A percentile compares a stretch with the other conserved stretches of the same genome.
Evolutionary conservation across 2,797 vertebrate genomes (phyloP).

Genomic region (Pangasius krempfi): DNA sequence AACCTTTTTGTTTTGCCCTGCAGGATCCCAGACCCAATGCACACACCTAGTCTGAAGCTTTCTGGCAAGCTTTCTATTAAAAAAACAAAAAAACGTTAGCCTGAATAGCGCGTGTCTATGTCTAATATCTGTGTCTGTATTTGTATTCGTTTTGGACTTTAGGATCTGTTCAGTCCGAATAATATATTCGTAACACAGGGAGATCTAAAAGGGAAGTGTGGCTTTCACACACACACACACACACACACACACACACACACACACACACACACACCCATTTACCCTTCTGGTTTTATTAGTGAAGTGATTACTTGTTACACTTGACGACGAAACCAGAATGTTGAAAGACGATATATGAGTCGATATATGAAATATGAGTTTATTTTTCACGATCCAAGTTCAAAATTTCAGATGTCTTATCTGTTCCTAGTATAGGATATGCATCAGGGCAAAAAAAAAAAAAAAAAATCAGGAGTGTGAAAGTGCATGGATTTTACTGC

Average conservation of each 20-base stretch:
- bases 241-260: too few relatives aligned
- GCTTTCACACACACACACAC: too few relatives aligned
- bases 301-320: background rate
- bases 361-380: background rate
- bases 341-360: background rate
- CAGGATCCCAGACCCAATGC: background rate
- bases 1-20: constrained; percentile 14
- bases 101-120: background rate
- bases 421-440: background rate
- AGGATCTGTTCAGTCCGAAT: background rate
- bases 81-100: background rate
- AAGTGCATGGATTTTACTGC: background rate
- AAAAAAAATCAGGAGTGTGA: background rate
- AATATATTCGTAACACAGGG: background rate
- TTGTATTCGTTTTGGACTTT: background rate
- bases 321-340: background rate
- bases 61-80: background rate
- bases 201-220: background rate
- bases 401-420: background rate
- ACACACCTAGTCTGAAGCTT: background rate
- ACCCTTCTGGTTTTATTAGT: background rate
- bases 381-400: background rate
- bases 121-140: background rate
- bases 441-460: background rate
- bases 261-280: too few relatives aligned